Base-by-base conservation (phyloP, 2,113 vertebrate genomes). In the Pterocles orientalis region DNA sequence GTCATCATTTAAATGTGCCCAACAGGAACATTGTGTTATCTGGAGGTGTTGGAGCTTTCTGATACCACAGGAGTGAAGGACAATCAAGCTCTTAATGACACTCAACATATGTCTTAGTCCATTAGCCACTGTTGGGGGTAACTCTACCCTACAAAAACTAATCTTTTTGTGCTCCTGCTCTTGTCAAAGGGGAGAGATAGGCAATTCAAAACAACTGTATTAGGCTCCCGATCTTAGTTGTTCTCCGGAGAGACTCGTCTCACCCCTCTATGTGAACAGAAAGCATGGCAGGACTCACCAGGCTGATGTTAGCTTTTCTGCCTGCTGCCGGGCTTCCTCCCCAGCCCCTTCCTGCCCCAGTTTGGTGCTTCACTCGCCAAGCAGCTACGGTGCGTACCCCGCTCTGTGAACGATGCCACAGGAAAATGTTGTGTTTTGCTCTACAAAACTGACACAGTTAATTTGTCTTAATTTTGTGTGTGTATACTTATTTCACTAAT, bases 161-260 rank as follows among this genome's bases (percentile, higher is more conserved):
- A 73, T 50, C 16, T 31, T 81, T 86, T 45, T 58, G 33, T 26
- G 3, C 7, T 39, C 24, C 6, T 43, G 6, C 33, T 69, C 18
- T 33, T 45, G 45, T 61, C 24, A 28, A 0, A 12, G 21, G 14
- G 54, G 50, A 56, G 25, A 80, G 18, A 25, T 5, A 69, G 23
- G 53, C 0, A 0, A n/a, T 56, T 57, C 3, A 3, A 50, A 77
- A 15, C 31, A 48, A 5, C 25, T 16, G 10, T 15, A 4, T 6
- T 28, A 60, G 47, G 25, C 14, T 87, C 9, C 16, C 24, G 31
- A 6, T 41, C 3, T 7, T 41, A 65, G 12, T 34, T 89, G 11
- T 14, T 65, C 50, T 25, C 31, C 86, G 58, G 18, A 58, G 26
- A 66, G 77, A 41, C 34, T 68, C 14, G 2, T 20, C 31, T 82